These are phyloP conservation scores for Trachurus trachurus DNA, from an alignment of 2,797 vertebrate species.

Conservation along the genomic window DNA sequence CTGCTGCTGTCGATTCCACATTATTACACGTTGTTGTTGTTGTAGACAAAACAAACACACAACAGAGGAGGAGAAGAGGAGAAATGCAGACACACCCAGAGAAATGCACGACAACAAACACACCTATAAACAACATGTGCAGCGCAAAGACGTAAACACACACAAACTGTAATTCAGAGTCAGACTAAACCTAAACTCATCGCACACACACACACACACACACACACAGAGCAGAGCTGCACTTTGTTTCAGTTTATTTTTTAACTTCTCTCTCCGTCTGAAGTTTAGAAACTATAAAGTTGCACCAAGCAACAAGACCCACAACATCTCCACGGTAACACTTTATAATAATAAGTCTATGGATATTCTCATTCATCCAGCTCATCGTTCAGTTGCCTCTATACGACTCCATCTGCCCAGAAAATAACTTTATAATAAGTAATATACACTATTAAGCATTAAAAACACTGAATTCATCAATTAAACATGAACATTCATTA, in stretches of 20 bases:
- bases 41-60: slow-evolving; percentile 65
- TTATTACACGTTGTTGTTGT: slow-evolving; percentile 54
- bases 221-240: not conserved
- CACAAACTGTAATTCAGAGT: slow-evolving; percentile 73
- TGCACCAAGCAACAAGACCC: too few species aligned
- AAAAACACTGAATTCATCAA: too few species aligned
- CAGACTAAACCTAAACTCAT: slow-evolving; percentile 62
- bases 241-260: not conserved
- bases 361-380: too few species aligned
- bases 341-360: too few species aligned
- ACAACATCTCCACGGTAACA: too few species aligned
- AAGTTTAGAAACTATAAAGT: too few species aligned
- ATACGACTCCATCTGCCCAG: too few species aligned
- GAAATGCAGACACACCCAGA: slow-evolving; percentile 49
- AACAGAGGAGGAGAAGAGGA: slow-evolving; percentile 16
- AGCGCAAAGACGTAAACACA: slow-evolving; percentile 68
- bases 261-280: too few species aligned
- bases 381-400: too few species aligned
- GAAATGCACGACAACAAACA: slow-evolving; percentile 54
- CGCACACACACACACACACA: not conserved
- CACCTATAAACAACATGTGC: slow-evolving; percentile 73
- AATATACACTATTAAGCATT: too few species aligned
- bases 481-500: too few species aligned
- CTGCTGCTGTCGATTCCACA: slow-evolving; percentile 73
- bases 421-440: too few species aligned